Evolutionary conservation across 2,113 vertebrate genomes (phyloP), one percentile per base, ranked within the genome.

Genomic region (Gulo gulo): DNA sequence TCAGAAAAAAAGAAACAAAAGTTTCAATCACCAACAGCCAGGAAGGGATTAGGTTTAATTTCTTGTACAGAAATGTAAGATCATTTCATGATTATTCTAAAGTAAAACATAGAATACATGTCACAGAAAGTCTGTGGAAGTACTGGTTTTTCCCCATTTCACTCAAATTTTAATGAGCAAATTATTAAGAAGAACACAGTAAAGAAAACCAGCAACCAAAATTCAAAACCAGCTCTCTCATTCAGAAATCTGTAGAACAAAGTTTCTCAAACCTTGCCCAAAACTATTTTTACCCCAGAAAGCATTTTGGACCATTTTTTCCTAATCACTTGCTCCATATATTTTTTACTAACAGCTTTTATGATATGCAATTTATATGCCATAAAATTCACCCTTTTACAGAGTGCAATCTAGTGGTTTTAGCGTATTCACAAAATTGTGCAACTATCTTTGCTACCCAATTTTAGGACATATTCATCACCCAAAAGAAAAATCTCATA

Each of bases 1-100:
- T 99, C 59, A 14, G 89, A 90, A 84, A 97, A 97, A 97, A 85
- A 96, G 94, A 80, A 85, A 47, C 7, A 31, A 45, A 79, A 69
- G 7, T 90, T 92, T 65, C 57, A 79, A 79, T 88, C 15, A 80
- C 5, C 3, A 94, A 71, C 4, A 23, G 31, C 65, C 50, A 92
- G 10, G 18, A 91, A 94, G 31, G 47, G 11, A 78, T 50, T 57
- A 39, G 5, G 9, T 42, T 85, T 71, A 52, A 74, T 74, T 57
- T 87, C 23, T 69, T 4, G 31, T 12, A 65, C 6, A 74, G n/a
- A 95, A 31, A 15, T 52, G 29, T 59, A 76, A 85, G 12, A 86
- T 42, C 80, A 61, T 29, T 93, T 83, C 39, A 90, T 93, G 59
- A 47, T 34, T 74, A 34, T 20, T 59, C 24, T 74, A 55, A 93